These are phyloP conservation scores for Cactoblastis cactorum DNA, from an alignment of 2,888 invertebrate species.

Conservation along the genomic window DNA sequence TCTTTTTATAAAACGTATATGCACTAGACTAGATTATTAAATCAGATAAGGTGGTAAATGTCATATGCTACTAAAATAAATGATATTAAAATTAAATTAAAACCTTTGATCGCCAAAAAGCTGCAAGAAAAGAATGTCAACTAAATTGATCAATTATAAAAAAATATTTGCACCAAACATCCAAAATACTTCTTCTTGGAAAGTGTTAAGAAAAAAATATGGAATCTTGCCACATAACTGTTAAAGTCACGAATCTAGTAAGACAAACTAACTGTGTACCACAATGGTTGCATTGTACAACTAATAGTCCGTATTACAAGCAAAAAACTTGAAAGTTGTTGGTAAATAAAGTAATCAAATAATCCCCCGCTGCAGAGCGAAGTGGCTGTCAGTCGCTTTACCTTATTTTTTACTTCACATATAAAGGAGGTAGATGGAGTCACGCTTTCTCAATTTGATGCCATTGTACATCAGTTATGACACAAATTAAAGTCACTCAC, in stretches of 20 bases:
- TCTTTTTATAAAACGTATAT: too few species aligned
- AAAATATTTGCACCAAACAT: background rate
- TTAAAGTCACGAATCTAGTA: background rate
- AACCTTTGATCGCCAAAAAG: too few species aligned
- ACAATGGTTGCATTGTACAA: background rate
- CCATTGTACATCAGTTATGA: constrained; percentile 19
- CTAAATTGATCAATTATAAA: background rate
- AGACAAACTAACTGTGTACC: background rate
- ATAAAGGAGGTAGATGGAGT: constrained; percentile 26
- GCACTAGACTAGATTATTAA: too few species aligned
- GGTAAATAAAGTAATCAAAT: constrained; percentile 13
- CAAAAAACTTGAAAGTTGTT: constrained; percentile 7
- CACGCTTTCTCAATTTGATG: constrained; percentile 34
- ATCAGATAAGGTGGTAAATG: too few species aligned
- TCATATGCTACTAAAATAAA: too few species aligned
- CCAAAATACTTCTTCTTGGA: too few species aligned
- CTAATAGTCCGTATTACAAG: background rate
- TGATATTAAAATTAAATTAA: too few species aligned
- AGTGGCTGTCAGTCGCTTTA: constrained; percentile 17
- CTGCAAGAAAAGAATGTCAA: background rate
- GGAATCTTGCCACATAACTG: background rate
- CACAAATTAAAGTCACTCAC: constrained; percentile 12
- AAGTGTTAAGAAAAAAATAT: background rate
- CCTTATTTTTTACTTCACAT: constrained; percentile 28
- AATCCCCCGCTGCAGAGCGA: constrained; percentile 5